Base-by-base conservation (phyloP, 1,140 invertebrate genomes). In the Pseudomyrmex cubaensis region DNA sequence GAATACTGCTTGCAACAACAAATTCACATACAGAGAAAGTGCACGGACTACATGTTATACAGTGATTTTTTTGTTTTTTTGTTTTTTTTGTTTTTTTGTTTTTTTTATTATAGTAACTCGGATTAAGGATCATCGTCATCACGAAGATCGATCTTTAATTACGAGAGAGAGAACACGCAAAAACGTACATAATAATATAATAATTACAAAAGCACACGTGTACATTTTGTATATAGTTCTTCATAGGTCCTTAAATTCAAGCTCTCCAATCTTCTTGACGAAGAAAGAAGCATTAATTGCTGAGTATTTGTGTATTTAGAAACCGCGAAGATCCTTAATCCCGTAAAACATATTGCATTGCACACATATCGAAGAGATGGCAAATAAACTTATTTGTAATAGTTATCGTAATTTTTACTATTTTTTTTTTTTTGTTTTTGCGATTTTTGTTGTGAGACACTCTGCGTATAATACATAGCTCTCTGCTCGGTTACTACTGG, bases 311-410 rank as follows among this genome's bases (percentile, higher is more conserved):
- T 56, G 25, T 20, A 20, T 20, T 59, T 44, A 0, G 25, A 78
- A 70, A 10, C 52, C 22, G 15, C 52, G 48, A 83, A 83, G 72
- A 76, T 76, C 62, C 52, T 83, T 83, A 83, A 83, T 83, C 44
- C 12, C 52, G 8, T 48, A 12, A 67, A 76, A 67, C n/a, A 1
- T 83, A 12, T 59, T 66, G 10, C 9, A 13, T 12, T 73, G 67
- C 85, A 35, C 35, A 35, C 35, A 85, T 83, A 78, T 87, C 78
- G 73, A 87, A 83, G 67, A 83, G 67, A 80, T 12, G 48, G 52
- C 25, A 22, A 56, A 12, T 48, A 20, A 13, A 74, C 61, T 57
- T n/a, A 52, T 2, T 15, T 54, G 25, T 48, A 69, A 70, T 1
- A 52, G 13, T 52, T 52, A 52, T 35, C 50, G 1, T 52, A 52